Percentiles rank a stretch among this genome's conserved stretches.
Conservation (phyloP, 2,888 invertebrate species). For the Meliscaeva auricollis region DNA sequence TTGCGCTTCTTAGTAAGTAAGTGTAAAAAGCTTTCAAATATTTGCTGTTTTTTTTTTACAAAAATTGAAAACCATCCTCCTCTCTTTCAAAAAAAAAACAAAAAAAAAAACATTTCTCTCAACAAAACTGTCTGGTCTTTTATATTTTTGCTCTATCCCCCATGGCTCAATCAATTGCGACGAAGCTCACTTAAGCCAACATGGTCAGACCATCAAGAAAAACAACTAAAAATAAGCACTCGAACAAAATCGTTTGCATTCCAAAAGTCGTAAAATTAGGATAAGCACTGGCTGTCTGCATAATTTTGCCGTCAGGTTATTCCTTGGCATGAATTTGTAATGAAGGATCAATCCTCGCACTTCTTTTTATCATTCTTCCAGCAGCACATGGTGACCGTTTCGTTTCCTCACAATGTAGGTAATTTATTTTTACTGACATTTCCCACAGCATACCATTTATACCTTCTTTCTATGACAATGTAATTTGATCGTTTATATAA, state of each 20-base stretch:
- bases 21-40: not conserved
- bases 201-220: conserved; percentile 1
- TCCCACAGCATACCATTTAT: conserved; percentile 15
- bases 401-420: conserved; percentile 30
- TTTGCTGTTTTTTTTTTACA: too few species aligned
- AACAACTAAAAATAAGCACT: conserved; percentile 60
- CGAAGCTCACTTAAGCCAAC: conserved; percentile 36
- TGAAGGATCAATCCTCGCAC: conserved; percentile 62
- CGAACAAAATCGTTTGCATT: conserved; percentile 68
- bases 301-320: conserved; percentile 42
- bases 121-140: conserved; percentile 4
- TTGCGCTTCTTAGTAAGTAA: too few species aligned
- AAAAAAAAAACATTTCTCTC: not conserved
- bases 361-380: conserved; percentile 23
- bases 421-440: conserved; percentile 45
- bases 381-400: conserved; percentile 61
- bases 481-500: conserved; percentile 61
- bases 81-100: not conserved
- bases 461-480: conserved; percentile 49
- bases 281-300: conserved; percentile 66
- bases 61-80: too few species aligned
- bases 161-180: conserved; percentile 11
- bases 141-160: not conserved
- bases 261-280: conserved; percentile 69
- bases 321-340: conserved; percentile 70